These are phyloP conservation scores for Automeris io DNA, from an alignment of 2,888 invertebrate species.

Conservation along the genomic window DNA sequence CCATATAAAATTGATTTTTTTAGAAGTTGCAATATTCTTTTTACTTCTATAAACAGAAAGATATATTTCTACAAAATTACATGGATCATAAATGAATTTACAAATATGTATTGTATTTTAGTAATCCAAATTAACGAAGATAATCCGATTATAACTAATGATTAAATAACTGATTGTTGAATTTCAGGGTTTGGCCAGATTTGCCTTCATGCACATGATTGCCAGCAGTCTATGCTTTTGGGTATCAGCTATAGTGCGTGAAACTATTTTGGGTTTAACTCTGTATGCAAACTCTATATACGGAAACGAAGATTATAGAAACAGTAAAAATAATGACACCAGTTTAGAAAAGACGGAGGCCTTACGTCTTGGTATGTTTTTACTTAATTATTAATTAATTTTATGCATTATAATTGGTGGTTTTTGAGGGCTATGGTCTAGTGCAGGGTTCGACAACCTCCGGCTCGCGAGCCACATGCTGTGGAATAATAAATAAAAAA, in stretches of 20 bases:
- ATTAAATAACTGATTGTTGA: neutral
- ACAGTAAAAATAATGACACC: slow-evolving; percentile 7
- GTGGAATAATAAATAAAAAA: no score
- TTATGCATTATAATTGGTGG: neutral
- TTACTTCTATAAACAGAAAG: no score
- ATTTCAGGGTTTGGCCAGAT: slow-evolving; percentile 76
- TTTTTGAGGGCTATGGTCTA: neutral
- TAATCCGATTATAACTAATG: no score
- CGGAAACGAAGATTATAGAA: slow-evolving; percentile 25
- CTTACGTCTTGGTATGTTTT: slow-evolving; percentile 4
- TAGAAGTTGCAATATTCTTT: no score
- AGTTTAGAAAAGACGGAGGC: neutral
- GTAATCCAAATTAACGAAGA: no score
- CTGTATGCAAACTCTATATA: slow-evolving; percentile 55
- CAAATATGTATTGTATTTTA: no score
- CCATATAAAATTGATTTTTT: no score
- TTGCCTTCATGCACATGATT: slow-evolving; percentile 88
- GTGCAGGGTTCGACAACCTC: no score
- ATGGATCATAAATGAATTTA: no score
- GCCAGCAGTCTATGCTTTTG: slow-evolving; percentile 88
- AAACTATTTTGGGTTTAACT: slow-evolving; percentile 82
- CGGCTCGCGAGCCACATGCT: no score
- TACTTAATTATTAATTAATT: neutral
- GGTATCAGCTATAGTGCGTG: slow-evolving; percentile 85
- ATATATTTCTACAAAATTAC: no score